phyloP scores from a whole-genome alignment of 2,113 vertebrate genomes.

The Prunella fulvescens region DNA sequence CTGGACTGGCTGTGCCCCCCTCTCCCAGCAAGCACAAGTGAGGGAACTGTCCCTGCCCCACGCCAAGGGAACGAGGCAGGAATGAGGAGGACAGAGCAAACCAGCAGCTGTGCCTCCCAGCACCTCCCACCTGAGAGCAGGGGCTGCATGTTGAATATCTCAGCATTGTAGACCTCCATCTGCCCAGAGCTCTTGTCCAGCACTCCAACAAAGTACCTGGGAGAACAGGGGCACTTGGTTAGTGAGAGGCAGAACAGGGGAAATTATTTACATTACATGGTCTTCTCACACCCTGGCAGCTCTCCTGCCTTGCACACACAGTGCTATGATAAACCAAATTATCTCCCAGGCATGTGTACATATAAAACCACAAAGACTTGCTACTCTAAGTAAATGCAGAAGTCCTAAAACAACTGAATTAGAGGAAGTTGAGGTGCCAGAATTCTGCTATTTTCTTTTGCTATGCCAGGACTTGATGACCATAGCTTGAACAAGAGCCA shows the following conservation, averaged over 20 bases:
- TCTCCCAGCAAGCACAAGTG: rapidly evolving
- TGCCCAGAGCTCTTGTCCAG: slow-evolving; percentile 83
- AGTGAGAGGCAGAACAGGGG: background rate
- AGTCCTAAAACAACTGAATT: background rate
- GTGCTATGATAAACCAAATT: background rate
- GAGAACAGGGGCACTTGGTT: background rate
- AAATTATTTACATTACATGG: rapidly evolving
- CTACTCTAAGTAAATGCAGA: background rate
- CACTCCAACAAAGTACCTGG: slow-evolving; percentile 91
- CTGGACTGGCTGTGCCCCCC: background rate
- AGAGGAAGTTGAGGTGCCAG: background rate
- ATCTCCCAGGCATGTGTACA: background rate
- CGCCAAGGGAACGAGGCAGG: background rate
- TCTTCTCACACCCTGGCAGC: background rate
- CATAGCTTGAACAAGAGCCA: background rate
- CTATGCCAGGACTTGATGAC: no score
- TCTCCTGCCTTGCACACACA: background rate
- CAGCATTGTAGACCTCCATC: slow-evolving; percentile 89
- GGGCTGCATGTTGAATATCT: slow-evolving; percentile 90
- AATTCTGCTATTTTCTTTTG: background rate
- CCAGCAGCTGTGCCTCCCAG: background rate
- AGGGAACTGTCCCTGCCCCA: background rate
- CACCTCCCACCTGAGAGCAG: slow-evolving; percentile 80
- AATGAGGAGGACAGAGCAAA: background rate
- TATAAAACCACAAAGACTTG: background rate